A percentile compares a stretch with the other conserved stretches of the same genome.
Conservation (phyloP, 1,140 invertebrate species). For the Apolygus lucorum region DNA sequence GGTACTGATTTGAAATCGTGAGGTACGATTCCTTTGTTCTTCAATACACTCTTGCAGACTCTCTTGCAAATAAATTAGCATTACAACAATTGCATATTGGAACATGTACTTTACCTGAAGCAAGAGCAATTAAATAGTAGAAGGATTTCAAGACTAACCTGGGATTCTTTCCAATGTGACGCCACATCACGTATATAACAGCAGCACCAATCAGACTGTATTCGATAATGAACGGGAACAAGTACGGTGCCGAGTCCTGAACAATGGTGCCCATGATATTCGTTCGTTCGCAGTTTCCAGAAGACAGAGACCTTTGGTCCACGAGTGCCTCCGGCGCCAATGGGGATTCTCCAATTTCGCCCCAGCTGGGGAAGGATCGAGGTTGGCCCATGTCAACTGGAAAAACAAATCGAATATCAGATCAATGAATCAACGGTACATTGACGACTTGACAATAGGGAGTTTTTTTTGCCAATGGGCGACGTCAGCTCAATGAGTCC, state of each 20-base stretch:
- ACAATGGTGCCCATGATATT: slow-evolving; percentile 91
- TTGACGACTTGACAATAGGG: too few relatives aligned
- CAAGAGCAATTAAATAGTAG: too few relatives aligned
- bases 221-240: slow-evolving; percentile 94
- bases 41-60: too few relatives aligned
- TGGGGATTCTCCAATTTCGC: slow-evolving; percentile 27
- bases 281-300: slow-evolving; percentile 57
- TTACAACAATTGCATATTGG: too few relatives aligned
- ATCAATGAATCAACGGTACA: too few relatives aligned
- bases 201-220: slow-evolving; percentile 94
- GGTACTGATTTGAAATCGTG: too few relatives aligned
- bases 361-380: slow-evolving; percentile 20
- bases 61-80: too few relatives aligned
- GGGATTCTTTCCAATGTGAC: slow-evolving; percentile 80
- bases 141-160: slow-evolving; percentile 43
- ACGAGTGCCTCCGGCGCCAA: slow-evolving; percentile 31
- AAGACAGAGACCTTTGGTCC: slow-evolving; percentile 26
- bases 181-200: slow-evolving; percentile 96
- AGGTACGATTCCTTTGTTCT: too few relatives aligned
- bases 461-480: too few relatives aligned
- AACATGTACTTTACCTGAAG: too few relatives aligned
- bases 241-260: slow-evolving; percentile 79
- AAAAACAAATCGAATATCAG: too few relatives aligned
- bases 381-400: not conserved
- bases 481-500: too few relatives aligned